These are phyloP conservation scores for Theropithecus gelada DNA, from an alignment of 2,113 vertebrate genomes.

Conservation along the genomic window DNA sequence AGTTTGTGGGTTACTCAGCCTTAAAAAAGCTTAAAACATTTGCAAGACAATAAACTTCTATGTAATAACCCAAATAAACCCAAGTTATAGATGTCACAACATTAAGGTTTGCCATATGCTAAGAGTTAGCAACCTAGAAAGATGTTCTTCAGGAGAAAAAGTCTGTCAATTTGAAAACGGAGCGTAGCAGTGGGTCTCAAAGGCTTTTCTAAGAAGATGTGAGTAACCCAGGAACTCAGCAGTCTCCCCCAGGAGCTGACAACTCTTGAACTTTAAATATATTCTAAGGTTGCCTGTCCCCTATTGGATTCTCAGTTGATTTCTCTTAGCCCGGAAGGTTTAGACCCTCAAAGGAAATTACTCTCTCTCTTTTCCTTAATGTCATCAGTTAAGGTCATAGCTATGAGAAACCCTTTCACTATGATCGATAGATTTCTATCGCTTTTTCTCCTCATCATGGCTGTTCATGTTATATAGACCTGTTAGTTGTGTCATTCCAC, in stretches of 20 bases:
- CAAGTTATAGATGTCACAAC: background rate
- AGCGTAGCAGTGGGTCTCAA: background rate
- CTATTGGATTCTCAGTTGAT: background rate
- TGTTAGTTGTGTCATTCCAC: background rate
- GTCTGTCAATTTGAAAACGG: background rate
- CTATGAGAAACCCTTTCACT: background rate
- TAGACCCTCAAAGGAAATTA: background rate
- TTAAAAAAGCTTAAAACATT: background rate
- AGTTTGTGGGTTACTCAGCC: background rate
- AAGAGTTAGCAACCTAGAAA: background rate
- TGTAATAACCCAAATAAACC: background rate
- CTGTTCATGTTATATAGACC: background rate
- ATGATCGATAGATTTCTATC: background rate
- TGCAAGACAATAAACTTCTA: background rate
- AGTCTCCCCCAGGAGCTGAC: background rate
- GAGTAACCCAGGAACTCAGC: background rate
- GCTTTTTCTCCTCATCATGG: background rate
- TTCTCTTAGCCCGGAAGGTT: background rate
- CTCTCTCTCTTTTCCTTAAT: background rate
- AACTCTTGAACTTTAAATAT: background rate
- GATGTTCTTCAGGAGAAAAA: background rate
- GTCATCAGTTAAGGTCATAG: conserved; percentile 13
- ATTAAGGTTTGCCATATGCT: background rate
- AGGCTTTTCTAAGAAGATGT: background rate
- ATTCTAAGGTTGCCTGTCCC: background rate